These are phyloP conservation scores for Pherbina coryleti DNA, from an alignment of 2,888 invertebrate species.

Conservation along the genomic window DNA sequence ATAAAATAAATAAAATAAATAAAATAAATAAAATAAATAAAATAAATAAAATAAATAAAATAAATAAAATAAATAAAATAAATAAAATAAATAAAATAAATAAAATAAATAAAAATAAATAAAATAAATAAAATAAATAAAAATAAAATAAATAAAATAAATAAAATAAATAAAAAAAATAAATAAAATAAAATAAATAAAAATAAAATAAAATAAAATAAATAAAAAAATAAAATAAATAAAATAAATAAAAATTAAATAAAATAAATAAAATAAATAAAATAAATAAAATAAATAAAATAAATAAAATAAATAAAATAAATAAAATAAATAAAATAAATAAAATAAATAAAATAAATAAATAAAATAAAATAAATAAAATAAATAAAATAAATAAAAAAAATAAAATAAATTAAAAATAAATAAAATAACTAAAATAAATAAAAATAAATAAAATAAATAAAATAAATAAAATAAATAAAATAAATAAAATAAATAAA, in stretches of 20 bases:
- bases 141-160: background rate
- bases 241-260: background rate
- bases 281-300: background rate
- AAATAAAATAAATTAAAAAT: background rate
- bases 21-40: background rate
- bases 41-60: background rate
- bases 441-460: background rate
- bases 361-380: background rate
- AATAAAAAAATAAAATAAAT: background rate
- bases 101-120: background rate
- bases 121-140: background rate
- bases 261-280: background rate
- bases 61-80: background rate
- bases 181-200: background rate
- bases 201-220: background rate
- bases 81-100: background rate
- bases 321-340: background rate
- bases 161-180: background rate
- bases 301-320: background rate
- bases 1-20: background rate
- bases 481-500: background rate
- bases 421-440: too few relatives aligned
- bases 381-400: background rate
- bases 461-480: background rate
- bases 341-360: background rate